Percentiles rank a stretch among this genome's conserved stretches.
Conservation (phyloP, 2,113 vertebrate genomes). For the Lipotes vexillifer region DNA sequence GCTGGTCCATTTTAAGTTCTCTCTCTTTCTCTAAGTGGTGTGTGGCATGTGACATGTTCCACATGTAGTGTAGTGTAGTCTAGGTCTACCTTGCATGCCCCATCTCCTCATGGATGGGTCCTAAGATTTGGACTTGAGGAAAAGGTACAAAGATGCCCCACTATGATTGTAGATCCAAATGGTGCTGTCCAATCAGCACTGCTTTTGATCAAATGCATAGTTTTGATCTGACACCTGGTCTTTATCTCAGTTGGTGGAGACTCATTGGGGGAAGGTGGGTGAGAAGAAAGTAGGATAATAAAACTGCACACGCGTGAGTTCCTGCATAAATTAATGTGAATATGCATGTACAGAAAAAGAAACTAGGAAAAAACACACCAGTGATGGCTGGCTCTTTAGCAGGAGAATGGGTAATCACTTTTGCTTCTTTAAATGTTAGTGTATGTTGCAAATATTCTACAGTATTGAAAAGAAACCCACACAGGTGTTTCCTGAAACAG, state of each 20-base stretch:
- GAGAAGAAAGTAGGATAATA: neutral
- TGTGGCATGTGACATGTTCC: no score
- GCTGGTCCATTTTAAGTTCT: neutral
- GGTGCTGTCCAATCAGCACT: neutral
- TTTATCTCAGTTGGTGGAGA: neutral
- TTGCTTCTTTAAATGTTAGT: neutral
- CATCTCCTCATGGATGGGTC: neutral
- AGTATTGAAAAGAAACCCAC: neutral
- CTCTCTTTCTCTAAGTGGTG: neutral
- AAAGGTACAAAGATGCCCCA: neutral
- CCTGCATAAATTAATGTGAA: neutral
- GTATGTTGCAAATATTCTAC: neutral
- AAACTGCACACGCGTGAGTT: neutral
- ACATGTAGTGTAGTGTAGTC: accelerated
- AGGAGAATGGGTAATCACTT: neutral
- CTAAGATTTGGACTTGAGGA: no score
- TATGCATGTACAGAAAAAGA: neutral
- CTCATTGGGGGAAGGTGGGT: accelerated
- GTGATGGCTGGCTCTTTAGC: neutral
- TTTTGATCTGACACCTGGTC: neutral
- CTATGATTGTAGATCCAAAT: neutral
- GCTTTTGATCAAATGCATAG: neutral
- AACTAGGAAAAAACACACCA: neutral
- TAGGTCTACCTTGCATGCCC: neutral
- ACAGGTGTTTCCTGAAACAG: neutral